Percentiles rank a stretch among this genome's conserved stretches.
These are phyloP conservation scores for Melieria omissa DNA, from an alignment of 2,888 invertebrate genomes.

Conservation along the genomic window DNA sequence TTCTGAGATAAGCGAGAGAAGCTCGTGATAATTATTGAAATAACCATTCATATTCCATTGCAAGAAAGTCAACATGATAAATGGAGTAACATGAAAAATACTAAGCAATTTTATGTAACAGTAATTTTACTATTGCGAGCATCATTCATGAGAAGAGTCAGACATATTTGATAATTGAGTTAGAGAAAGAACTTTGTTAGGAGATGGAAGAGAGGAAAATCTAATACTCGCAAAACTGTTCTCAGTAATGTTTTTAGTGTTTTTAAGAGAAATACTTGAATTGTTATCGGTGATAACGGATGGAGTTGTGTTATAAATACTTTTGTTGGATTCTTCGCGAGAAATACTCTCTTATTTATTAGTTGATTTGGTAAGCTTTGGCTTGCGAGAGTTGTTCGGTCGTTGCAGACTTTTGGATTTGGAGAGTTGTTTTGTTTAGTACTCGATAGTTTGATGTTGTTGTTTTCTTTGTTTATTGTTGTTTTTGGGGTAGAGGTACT, in stretches of 20 bases:
- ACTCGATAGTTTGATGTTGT: background rate
- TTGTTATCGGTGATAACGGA: background rate
- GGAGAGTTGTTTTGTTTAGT: background rate
- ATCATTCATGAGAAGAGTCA: conserved; percentile 10
- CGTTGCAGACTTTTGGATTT: conserved; percentile 13
- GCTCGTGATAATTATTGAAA: no score
- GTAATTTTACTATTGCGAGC: conserved; percentile 1
- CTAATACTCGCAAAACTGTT: no score
- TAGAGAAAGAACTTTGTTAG: no score
- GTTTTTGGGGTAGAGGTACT: no score
- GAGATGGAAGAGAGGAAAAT: no score
- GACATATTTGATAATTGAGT: conserved; percentile 14
- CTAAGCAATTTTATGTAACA: background rate
- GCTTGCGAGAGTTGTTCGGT: conserved; percentile 11
- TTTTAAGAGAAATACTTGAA: no score
- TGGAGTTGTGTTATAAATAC: background rate
- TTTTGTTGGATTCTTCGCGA: background rate
- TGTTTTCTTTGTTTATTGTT: background rate
- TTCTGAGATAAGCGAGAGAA: no score
- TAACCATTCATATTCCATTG: background rate
- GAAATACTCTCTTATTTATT: conserved; percentile 2
- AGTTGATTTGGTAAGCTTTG: conserved; percentile 6
- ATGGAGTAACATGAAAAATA: no score
- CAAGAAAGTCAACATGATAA: conserved; percentile 1
- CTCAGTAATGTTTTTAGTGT: no score